phyloP scores from a whole-genome alignment of 2,797 vertebrate species.

The Ctenopoma kingsleyae region DNA sequence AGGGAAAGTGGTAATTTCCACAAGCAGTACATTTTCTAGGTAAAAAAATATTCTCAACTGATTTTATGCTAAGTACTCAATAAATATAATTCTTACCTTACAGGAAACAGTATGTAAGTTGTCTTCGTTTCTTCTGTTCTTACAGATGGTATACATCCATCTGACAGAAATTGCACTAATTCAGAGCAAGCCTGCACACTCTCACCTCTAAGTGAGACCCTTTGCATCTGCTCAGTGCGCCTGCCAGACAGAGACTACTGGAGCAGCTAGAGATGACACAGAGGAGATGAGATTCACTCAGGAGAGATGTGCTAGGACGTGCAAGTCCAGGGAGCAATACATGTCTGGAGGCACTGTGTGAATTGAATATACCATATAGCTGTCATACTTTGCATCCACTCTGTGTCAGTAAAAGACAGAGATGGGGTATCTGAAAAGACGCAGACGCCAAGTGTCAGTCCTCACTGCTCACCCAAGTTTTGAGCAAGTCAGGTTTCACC shows the following conservation, averaged over 20 bases:
- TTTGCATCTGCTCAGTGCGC: slow-evolving; percentile 17
- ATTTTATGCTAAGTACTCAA: not conserved
- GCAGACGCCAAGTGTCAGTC: not conserved
- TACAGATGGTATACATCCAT: slow-evolving; percentile 7
- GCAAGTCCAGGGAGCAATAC: slow-evolving; percentile 11
- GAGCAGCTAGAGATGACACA: slow-evolving; percentile 29
- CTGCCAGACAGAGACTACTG: slow-evolving; percentile 37
- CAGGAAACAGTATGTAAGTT: not conserved
- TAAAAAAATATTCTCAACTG: not conserved
- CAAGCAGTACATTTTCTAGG: not conserved
- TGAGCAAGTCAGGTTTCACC: not conserved
- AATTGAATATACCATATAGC: slow-evolving; percentile 4
- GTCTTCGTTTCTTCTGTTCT: slow-evolving; percentile 4
- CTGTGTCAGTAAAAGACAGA: not conserved
- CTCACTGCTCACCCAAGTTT: not conserved
- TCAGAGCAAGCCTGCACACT: slow-evolving; percentile 8
- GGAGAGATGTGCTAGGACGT: slow-evolving; percentile 33
- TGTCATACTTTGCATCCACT: not conserved
- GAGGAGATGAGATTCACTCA: slow-evolving; percentile 25
- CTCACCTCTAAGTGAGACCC: slow-evolving; percentile 11
- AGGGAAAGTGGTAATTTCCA: not conserved
- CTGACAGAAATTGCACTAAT: slow-evolving; percentile 20
- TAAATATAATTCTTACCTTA: slow-evolving; percentile 53
- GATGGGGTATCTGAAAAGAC: not conserved
- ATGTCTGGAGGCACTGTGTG: slow-evolving; percentile 4